Evolutionary conservation across 2,888 invertebrate genomes (phyloP), one percentile per base, ranked within the genome.

Genomic region (Melinaea menophilus): DNA sequence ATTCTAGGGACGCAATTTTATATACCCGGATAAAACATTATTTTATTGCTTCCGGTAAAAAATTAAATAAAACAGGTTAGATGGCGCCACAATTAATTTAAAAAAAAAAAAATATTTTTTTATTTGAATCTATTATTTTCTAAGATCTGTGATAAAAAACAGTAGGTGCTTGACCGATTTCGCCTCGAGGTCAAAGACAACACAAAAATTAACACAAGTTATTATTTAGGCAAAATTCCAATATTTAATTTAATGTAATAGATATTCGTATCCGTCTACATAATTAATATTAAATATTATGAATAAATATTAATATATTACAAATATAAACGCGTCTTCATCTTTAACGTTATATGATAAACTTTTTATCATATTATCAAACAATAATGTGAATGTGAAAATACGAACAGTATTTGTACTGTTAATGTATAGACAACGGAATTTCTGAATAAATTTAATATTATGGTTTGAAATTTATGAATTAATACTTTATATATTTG

Each of bases 371-470:
- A 7, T 51, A 2, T 31, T 9, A 5, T 31, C 51, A 51, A 55
- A 63, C 59, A 63, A 63, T 56, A 56, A 59, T 63, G 63, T 34
- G 63, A 63, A 59, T 59, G 56, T 56, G 63, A 63, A 62, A 62
- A 63, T 59, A 46, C 46, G 31, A 33, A 33, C 46, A 34, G 45
- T 47, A 41, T 45, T 51, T 54, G 9, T 41, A 57, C 22, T 54
- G 31, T 62, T 34, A 31, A 48, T 56, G 13, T 31, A 59, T 59
- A 51, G 58, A 34, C 37, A 48, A 59, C 13, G 5, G 35, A 37
- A 48, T 58, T 47, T 47, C 4, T 46, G 46, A n/a, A n/a, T 9
- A 11, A 9, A 46, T 46, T 46, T 46, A 46, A 46, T n/a, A 4
- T 11, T 46, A 2, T 46, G n/a, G 22, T 22, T 22, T 22, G 22